phyloP scores from a whole-genome alignment of 2,113 vertebrate genomes.

The Oncorhynchus mykiss region DNA sequence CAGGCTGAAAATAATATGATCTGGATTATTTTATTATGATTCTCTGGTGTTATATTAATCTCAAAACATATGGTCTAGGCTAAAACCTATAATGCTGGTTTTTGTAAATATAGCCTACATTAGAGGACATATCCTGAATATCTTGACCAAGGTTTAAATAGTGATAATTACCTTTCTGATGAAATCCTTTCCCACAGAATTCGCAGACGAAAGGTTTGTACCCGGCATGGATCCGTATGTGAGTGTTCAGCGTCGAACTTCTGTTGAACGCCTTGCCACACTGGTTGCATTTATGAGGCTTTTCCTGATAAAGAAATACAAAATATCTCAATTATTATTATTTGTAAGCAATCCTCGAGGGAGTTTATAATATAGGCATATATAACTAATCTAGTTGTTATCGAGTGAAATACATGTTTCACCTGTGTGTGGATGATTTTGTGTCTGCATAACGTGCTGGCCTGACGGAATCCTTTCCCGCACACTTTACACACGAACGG shows the following conservation, averaged over 20 bases:
- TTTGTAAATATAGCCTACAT: background rate
- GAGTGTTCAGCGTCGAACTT: slow-evolving; percentile 97
- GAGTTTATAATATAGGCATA: background rate
- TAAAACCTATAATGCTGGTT: background rate
- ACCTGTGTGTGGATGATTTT: slow-evolving; percentile 99
- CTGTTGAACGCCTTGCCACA: slow-evolving; percentile 99
- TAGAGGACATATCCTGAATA: background rate
- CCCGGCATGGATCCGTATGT: slow-evolving; percentile 95
- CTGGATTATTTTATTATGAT: background rate
- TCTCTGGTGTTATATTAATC: background rate
- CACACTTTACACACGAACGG: slow-evolving; percentile 98
- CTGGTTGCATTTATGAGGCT: slow-evolving; percentile 97
- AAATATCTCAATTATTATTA: background rate
- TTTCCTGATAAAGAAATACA: slow-evolving; percentile 75
- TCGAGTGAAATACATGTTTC: background rate
- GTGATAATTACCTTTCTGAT: slow-evolving; percentile 90
- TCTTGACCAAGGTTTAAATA: background rate
- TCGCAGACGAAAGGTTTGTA: slow-evolving; percentile 99
- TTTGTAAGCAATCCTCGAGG: too few species aligned
- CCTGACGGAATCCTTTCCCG: slow-evolving; percentile 95
- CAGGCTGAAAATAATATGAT: background rate
- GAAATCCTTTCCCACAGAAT: slow-evolving; percentile 98
- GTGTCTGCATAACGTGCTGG: slow-evolving; percentile 93
- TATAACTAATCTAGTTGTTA: background rate
- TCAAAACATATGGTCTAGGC: background rate